These are phyloP conservation scores for Alauda arvensis DNA, from an alignment of 2,797 vertebrate genomes.

Conservation along the genomic window DNA sequence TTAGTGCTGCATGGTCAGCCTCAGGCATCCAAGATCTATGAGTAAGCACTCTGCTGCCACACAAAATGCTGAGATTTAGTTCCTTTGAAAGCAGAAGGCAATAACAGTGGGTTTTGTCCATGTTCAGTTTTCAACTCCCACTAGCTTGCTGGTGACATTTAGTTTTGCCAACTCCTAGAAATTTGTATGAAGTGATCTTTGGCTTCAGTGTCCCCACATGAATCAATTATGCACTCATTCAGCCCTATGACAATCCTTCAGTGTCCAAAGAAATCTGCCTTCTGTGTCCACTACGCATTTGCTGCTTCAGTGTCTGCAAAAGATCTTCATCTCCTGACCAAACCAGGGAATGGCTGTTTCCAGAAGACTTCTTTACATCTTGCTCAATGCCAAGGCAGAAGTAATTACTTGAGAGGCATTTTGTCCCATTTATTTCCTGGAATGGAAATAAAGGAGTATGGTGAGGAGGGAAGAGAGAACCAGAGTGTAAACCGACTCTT, in stretches of 20 bases:
- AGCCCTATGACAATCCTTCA: background rate
- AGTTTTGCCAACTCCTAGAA: background rate
- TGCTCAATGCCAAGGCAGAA: background rate
- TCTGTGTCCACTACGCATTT: background rate
- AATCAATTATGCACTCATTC: background rate
- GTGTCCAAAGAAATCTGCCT: background rate
- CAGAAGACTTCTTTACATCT: background rate
- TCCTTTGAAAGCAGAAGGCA: constrained; percentile 16
- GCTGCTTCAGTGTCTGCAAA: background rate
- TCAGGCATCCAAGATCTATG: background rate
- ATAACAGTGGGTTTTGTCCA: background rate
- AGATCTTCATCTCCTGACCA: background rate
- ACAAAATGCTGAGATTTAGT: background rate
- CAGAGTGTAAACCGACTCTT: background rate
- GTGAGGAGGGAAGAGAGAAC: constrained; percentile 2
- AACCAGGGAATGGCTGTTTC: background rate
- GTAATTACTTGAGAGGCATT: background rate
- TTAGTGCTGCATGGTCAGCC: background rate
- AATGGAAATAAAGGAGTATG: constrained; percentile 3
- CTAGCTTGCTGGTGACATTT: constrained; percentile 6
- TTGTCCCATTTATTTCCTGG: constrained; percentile 8
- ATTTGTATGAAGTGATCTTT: background rate
- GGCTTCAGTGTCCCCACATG: background rate
- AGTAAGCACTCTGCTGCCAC: constrained; percentile 1
- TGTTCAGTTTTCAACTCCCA: constrained; percentile 14